Evolutionary conservation across 2,113 vertebrate genomes (phyloP).

Genomic region (Mirza zaza): DNA sequence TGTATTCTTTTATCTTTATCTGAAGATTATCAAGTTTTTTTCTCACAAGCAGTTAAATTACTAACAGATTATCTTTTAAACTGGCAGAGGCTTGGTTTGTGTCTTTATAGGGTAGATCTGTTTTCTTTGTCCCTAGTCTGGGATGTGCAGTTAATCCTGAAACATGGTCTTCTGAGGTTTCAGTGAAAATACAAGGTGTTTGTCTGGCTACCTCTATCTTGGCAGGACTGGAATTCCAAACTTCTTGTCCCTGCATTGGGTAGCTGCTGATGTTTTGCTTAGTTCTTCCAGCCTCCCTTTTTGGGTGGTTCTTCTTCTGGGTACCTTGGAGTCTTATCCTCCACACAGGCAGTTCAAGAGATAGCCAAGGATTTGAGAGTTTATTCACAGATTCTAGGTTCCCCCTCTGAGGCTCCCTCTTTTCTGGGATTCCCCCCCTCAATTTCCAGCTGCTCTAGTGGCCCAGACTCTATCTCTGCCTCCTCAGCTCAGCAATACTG

Average conservation of each 20-base stretch:
- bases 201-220: no score
- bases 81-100: neutral
- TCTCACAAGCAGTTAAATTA: neutral
- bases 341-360: neutral
- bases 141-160: neutral
- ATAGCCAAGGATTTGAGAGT: neutral
- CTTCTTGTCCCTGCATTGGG: neutral
- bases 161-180: neutral
- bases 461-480: neutral
- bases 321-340: neutral
- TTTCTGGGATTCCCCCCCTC: neutral
- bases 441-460: neutral
- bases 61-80: neutral
- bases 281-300: neutral
- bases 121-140: neutral
- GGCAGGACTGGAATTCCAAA: neutral
- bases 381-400: neutral
- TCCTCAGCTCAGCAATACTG: neutral
- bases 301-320: neutral
- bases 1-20: neutral
- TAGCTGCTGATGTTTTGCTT: neutral
- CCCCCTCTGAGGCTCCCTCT: neutral
- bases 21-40: neutral
- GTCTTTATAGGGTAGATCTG: neutral
- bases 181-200: neutral